Percentiles rank a stretch among this genome's conserved stretches.
These are phyloP conservation scores for Tiliqua scincoides DNA, from an alignment of 2,113 vertebrate genomes.

Conservation along the genomic window DNA sequence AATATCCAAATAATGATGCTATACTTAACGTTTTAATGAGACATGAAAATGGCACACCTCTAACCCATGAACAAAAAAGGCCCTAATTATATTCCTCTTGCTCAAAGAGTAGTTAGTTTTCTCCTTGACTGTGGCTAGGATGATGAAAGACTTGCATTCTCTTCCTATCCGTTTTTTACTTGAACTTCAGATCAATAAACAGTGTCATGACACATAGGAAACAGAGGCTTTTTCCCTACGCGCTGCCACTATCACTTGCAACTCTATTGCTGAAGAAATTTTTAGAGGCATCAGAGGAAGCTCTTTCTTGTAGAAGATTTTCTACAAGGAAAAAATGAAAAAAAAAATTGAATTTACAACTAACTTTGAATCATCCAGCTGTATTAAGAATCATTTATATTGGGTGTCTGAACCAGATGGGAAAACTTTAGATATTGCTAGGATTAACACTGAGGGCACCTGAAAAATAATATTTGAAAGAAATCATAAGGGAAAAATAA, in stretches of 20 bases:
- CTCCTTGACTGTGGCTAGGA: conserved; percentile 54
- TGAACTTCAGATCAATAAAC: conserved; percentile 63
- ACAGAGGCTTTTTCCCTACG: not conserved
- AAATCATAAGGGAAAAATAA: not conserved
- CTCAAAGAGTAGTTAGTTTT: conserved; percentile 57
- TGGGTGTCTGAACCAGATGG: not conserved
- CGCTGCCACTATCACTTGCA: conserved; percentile 6
- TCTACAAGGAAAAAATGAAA: not conserved
- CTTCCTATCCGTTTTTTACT: conserved; percentile 45
- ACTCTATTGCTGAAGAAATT: conserved; percentile 25
- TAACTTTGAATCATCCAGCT: not conserved
- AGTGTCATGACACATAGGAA: conserved; percentile 50
- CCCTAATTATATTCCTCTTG: conserved; percentile 50
- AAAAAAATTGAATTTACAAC: conserved; percentile 2
- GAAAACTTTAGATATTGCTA: not conserved
- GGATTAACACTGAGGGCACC: not conserved
- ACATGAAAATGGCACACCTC: conserved; percentile 23
- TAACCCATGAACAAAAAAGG: conserved; percentile 46
- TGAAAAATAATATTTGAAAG: not conserved
- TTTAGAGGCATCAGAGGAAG: conserved; percentile 18
- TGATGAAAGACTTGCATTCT: conserved; percentile 40
- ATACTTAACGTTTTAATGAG: not conserved
- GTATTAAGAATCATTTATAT: not conserved
- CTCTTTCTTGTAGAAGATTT: not conserved
- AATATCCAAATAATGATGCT: conserved; percentile 16